phyloP scores from a whole-genome alignment of 2,888 invertebrate species.

The Drosophila nigricruria region DNA sequence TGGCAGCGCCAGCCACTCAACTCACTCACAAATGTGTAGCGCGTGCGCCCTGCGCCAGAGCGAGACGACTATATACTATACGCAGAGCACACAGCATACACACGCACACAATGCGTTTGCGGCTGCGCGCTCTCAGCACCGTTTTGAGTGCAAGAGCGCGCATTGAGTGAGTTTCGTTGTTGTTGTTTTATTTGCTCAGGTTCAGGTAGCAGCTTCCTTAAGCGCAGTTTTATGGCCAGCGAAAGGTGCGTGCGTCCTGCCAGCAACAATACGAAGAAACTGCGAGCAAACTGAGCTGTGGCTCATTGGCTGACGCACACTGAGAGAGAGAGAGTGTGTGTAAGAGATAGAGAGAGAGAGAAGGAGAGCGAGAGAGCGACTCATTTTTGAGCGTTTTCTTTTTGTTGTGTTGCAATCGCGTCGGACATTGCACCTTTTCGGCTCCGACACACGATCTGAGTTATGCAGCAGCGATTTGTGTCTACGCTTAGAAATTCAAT shows the following conservation, averaged over 20 bases:
- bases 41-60: constrained; percentile 43
- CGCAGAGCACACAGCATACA: neutral
- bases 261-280: constrained; percentile 6
- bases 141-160: constrained; percentile 14
- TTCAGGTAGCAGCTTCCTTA: constrained; percentile 58
- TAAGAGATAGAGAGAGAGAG: neutral
- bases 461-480: constrained; percentile 78
- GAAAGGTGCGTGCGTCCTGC: constrained; percentile 55
- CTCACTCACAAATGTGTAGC: constrained; percentile 11
- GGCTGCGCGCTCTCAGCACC: constrained; percentile 38
- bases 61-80: constrained; percentile 37
- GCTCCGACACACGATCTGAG: constrained; percentile 76
- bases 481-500: constrained; percentile 80
- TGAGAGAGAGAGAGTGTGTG: neutral
- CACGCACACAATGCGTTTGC: constrained; percentile 34
- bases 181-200: neutral
- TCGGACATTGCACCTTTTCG: constrained; percentile 80
- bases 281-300: constrained; percentile 8
- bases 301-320: constrained; percentile 31
- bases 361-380: neutral
- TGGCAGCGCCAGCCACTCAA: neutral
- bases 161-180: constrained; percentile 6
- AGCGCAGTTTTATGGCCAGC: constrained; percentile 54
- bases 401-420: constrained; percentile 72
- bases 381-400: constrained; percentile 17